Percentiles rank a stretch among this genome's conserved stretches.
These are phyloP conservation scores for Caenorhabditis panamensis DNA, from an alignment of 2,888 invertebrate genomes.

Conservation along the genomic window DNA sequence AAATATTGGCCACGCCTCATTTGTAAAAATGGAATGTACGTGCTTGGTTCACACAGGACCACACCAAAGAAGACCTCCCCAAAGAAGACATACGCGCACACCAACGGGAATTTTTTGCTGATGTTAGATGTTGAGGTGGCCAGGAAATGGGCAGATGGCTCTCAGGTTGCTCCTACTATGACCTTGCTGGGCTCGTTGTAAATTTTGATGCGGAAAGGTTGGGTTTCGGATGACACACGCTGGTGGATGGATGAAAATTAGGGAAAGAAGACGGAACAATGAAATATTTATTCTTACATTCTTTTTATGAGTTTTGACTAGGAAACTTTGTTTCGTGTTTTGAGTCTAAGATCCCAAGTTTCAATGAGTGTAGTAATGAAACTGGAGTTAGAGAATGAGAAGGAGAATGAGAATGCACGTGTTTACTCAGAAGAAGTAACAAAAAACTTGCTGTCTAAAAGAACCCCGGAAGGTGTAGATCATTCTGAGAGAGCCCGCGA, in stretches of 20 bases:
- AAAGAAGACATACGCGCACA: not conserved
- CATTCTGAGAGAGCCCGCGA: conserved; percentile 24
- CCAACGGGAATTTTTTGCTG: conserved; percentile 17
- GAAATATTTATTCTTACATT: conserved; percentile 23
- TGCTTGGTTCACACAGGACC: conserved; percentile 6
- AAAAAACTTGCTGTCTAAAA: conserved; percentile 30
- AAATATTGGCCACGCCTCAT: conserved; percentile 31
- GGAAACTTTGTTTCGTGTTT: conserved; percentile 5
- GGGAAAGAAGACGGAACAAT: conserved; percentile 11
- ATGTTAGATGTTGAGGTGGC: conserved; percentile 19
- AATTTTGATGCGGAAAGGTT: conserved; percentile 49
- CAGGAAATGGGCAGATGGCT: conserved; percentile 41
- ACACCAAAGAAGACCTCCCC: not conserved
- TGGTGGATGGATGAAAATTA: not conserved
- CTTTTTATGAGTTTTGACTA: conserved; percentile 17
- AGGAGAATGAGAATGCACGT: conserved; percentile 12
- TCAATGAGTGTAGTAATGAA: conserved; percentile 23
- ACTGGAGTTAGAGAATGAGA: not conserved
- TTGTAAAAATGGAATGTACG: conserved; percentile 13
- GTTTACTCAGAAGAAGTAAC: conserved; percentile 49
- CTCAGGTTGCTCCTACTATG: conserved; percentile 59
- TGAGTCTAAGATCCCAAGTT: not conserved
- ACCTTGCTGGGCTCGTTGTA: conserved; percentile 29
- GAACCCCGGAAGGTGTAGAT: conserved; percentile 54
- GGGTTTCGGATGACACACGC: conserved; percentile 48